Base-by-base conservation (phyloP, 2,888 invertebrate species). In the Melinaea menophilus region DNA sequence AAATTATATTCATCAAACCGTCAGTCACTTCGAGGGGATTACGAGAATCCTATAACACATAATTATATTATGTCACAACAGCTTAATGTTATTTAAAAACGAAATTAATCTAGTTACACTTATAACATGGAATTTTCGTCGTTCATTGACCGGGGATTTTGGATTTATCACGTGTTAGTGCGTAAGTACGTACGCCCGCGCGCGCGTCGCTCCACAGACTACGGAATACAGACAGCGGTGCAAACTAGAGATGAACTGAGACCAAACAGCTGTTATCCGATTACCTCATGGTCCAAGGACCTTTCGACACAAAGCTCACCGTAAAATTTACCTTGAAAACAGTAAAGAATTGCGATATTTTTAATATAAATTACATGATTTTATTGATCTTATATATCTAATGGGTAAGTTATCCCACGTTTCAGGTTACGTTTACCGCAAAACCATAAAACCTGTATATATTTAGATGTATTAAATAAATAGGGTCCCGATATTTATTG, bases 261-360 rank as follows among this genome's bases (percentile, higher is more conserved):
- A 67, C 65, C 58, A 37, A 56, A 57, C 55, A 60, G 60, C 55
- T 59, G 79, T 75, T 85, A 86, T 86, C 85, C 82, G 86, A 87
- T 88, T 88, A 88, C 86, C 82, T 84, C 86, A 84, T 82, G 83
- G 88, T 81, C 84, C 87, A 90, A 89, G 88, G 89, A 90, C 89
- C 89, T 87, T 88, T 84, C 88, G 82, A 82, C 84, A 84, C 80
- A 83, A 84, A 86, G 83, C 84, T 83, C 82, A 74, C 84, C 85
- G 85, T 85, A 84, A 86, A 88, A 88, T 86, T 71, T 76, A 84
- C 88, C 87, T 85, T 88, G 87, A 84, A 84, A 86, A 85, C 77
- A 73, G 75, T 76, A 75, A 72, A 71, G 73, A 73, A 70, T 86
- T 86, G 76, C 72, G 71, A 72, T 73, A 74, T 22, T 22, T 22